phyloP scores from a whole-genome alignment of 2,888 invertebrate genomes.

The Corbicula japonica region DNA sequence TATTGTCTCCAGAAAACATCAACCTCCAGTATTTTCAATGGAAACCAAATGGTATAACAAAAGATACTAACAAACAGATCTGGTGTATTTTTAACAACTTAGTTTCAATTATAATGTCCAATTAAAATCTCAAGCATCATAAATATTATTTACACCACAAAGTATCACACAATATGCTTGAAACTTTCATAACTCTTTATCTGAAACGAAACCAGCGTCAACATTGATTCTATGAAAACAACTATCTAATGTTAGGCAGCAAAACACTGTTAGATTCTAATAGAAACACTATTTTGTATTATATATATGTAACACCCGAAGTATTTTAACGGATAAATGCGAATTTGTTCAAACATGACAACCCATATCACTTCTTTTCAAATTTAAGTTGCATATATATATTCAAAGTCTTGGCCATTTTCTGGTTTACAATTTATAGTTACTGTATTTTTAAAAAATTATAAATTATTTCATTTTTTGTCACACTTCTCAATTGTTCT shows the following conservation, averaged over 20 bases:
- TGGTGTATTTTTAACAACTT: slow-evolving; percentile 13
- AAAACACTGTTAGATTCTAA: too few species aligned
- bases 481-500: too few species aligned
- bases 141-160: slow-evolving; percentile 39
- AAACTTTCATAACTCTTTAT: slow-evolving; percentile 10
- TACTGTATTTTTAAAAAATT: slow-evolving; percentile 1
- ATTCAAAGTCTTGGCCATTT: not conserved
- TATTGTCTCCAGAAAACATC: too few species aligned
- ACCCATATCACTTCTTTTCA: not conserved
- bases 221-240: not conserved
- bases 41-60: not conserved
- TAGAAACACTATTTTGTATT: too few species aligned
- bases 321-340: not conserved
- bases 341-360: not conserved
- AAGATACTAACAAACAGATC: slow-evolving; percentile 8
- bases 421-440: not conserved
- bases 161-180: slow-evolving; percentile 38
- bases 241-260: slow-evolving; percentile 5
- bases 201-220: slow-evolving; percentile 28
- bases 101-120: not conserved
- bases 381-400: not conserved
- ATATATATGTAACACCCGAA: too few species aligned
- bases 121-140: slow-evolving; percentile 40
- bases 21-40: too few species aligned
- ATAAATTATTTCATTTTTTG: too few species aligned